Conservation (phyloP, 2,113 vertebrate species). For the Microcebus tavaratra region DNA sequence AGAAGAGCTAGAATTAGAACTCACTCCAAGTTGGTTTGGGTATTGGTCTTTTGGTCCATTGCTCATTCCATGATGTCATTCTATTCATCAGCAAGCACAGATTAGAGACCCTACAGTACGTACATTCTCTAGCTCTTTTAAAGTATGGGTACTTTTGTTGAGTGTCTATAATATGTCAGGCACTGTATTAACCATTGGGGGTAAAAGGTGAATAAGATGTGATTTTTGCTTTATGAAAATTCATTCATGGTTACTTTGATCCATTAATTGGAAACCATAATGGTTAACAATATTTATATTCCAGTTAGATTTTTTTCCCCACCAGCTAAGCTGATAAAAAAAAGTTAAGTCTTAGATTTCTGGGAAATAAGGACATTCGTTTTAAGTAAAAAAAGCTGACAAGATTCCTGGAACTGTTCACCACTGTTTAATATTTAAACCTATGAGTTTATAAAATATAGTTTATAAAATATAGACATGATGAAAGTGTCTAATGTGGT, state of each 20-base stretch:
- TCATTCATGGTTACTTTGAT: neutral
- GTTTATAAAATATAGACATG: no score
- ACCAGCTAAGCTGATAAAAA: neutral
- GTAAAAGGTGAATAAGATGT: neutral
- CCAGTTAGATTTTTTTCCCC: neutral
- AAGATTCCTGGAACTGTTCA: neutral
- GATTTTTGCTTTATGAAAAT: neutral
- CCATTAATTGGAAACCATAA: neutral
- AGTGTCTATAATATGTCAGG: neutral
- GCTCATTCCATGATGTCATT: neutral
- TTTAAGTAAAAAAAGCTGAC: neutral
- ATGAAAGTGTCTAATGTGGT: neutral
- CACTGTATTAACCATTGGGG: neutral
- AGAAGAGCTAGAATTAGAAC: neutral
- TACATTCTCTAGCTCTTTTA: neutral
- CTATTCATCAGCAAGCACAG: neutral
- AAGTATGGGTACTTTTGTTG: neutral
- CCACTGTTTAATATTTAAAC: slow-evolving; percentile 34
- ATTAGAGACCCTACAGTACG: neutral
- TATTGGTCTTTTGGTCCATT: neutral
- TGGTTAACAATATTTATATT: neutral
- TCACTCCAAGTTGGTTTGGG: neutral
- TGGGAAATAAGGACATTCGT: slow-evolving; percentile 5
- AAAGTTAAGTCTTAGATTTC: slow-evolving; percentile 28
- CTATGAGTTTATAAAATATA: neutral